Evolutionary conservation across 2,797 vertebrate species (phyloP).

Genomic region (Anomalospiza imberbis): DNA sequence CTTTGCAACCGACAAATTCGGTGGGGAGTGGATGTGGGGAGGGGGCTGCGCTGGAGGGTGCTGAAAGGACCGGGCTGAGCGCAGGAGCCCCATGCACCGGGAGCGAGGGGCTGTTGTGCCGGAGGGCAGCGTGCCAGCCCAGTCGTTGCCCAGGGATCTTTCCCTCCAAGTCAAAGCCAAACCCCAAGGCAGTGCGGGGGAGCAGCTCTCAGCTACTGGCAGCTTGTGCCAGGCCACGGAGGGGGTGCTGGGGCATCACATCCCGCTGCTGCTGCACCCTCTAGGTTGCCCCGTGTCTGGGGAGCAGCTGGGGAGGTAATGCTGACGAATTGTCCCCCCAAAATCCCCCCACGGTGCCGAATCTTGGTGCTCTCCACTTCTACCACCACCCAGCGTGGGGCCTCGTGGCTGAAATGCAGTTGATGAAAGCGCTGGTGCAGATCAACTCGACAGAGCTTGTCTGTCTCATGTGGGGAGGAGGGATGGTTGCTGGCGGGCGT

Average conservation of each 20-base stretch:
- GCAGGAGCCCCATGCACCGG: rapidly evolving
- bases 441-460: constrained; percentile 6
- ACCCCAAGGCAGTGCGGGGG: background rate
- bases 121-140: background rate
- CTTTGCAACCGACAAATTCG: background rate
- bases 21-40: background rate
- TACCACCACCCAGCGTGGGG: background rate
- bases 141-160: background rate
- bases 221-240: background rate
- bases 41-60: rapidly evolving
- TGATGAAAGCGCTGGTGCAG: background rate
- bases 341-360: background rate
- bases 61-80: rapidly evolving
- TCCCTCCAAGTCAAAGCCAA: background rate
- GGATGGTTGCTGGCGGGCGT: background rate
- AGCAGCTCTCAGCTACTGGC: background rate
- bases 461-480: constrained; percentile 2
- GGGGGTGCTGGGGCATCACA: background rate
- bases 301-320: rapidly evolving
- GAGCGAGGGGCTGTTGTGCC: rapidly evolving
- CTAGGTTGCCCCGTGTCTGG: rapidly evolving
- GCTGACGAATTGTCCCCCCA: rapidly evolving
- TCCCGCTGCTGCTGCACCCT: background rate
- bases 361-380: background rate
- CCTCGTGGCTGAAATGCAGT: constrained; percentile 10